phyloP scores from a whole-genome alignment of 1,140 invertebrate species.

The Magallana ariakensis region DNA sequence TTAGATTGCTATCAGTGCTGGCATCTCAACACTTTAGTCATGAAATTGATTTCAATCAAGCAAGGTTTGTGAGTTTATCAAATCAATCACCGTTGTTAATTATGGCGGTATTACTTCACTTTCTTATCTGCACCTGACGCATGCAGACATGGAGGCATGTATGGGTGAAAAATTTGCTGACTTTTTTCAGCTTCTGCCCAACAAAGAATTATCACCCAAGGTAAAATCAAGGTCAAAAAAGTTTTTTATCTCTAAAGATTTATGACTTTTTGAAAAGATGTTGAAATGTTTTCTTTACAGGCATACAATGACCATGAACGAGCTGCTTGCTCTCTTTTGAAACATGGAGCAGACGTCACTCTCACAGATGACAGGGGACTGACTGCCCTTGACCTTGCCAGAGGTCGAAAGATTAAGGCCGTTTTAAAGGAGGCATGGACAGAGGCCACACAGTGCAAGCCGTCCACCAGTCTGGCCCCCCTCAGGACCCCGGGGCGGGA shows the following conservation, averaged over 20 bases:
- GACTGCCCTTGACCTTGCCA: constrained; percentile 76
- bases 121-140: background rate
- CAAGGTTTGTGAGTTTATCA: background rate
- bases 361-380: constrained; percentile 75
- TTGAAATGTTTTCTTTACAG: constrained; percentile 57
- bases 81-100: background rate
- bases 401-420: constrained; percentile 73
- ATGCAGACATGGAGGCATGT: background rate
- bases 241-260: background rate
- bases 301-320: constrained; percentile 76
- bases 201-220: background rate
- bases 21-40: constrained; percentile 20
- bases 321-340: constrained; percentile 69
- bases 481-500: constrained; percentile 66
- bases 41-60: constrained; percentile 5
- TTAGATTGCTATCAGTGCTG: background rate
- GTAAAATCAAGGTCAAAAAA: background rate
- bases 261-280: background rate
- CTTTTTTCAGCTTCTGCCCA: constrained; percentile 10
- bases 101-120: background rate
- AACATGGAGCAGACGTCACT: constrained; percentile 75
- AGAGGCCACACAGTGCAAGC: constrained; percentile 65
- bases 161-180: background rate
- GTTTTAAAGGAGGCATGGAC: constrained; percentile 75
- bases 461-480: constrained; percentile 65